Evolutionary conservation across 1,140 invertebrate species (phyloP).

Genomic region (Saccostrea cuccullata): DNA sequence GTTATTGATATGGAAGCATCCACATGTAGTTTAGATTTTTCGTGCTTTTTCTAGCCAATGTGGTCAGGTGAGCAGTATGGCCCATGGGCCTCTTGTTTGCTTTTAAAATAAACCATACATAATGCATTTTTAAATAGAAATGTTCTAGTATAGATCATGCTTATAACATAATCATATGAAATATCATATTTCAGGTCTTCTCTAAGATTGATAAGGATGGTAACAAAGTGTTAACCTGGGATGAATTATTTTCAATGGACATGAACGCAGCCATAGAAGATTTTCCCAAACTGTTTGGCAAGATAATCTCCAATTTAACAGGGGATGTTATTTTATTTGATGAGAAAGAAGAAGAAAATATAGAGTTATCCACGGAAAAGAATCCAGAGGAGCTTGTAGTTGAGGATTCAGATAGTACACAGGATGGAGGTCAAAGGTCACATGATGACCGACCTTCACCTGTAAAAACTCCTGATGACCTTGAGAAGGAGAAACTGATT

Average conservation of each 20-base stretch:
- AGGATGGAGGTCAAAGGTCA: not conserved
- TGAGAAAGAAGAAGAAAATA: not conserved
- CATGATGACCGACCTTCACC: not conserved
- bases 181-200: not conserved
- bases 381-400: not conserved
- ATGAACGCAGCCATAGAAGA: not conserved
- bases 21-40: too few relatives aligned
- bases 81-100: too few relatives aligned
- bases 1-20: too few relatives aligned
- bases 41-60: too few relatives aligned
- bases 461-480: constrained; percentile 12
- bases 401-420: not conserved
- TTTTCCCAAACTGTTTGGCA: not conserved
- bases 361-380: not conserved
- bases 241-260: constrained; percentile 8
- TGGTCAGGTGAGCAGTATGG: too few relatives aligned
- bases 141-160: too few relatives aligned
- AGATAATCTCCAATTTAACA: not conserved
- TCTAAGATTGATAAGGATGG: not conserved
- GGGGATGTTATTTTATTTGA: not conserved
- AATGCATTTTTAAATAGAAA: too few relatives aligned
- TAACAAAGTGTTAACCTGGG: not conserved
- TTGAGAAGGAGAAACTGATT: constrained; percentile 14
- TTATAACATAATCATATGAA: too few relatives aligned
- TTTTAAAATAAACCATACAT: too few relatives aligned